A percentile compares a stretch with the other conserved stretches of the same genome.
These are phyloP conservation scores for Mastigias papua DNA, from an alignment of 30 jellyfish, hydroid and myxozoan genomes.

Conservation along the genomic window DNA sequence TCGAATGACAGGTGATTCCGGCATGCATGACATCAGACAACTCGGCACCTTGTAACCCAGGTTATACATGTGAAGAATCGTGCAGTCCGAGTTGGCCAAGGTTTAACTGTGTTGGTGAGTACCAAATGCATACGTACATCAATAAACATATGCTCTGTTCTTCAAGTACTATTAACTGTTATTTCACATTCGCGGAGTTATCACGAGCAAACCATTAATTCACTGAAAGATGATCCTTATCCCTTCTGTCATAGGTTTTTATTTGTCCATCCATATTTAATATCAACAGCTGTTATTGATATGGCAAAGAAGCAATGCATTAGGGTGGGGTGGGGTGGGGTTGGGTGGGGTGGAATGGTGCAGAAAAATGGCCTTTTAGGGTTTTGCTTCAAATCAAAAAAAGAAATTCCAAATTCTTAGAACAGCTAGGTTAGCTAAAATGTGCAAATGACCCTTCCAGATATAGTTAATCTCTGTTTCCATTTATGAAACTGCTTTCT, in stretches of 20 bases:
- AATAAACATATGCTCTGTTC: too few relatives aligned
- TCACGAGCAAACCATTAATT: too few relatives aligned
- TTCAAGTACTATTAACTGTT: too few relatives aligned
- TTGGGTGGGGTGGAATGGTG: not conserved
- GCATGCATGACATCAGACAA: not conserved
- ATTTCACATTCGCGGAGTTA: too few relatives aligned
- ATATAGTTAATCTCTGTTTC: not conserved
- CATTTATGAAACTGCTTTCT: slow-evolving; percentile 17
- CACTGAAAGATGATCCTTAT: too few relatives aligned
- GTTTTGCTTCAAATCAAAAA: not conserved
- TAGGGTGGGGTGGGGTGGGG: too few relatives aligned
- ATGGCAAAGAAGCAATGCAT: too few relatives aligned
- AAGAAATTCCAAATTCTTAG: not conserved
- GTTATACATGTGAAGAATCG: not conserved
- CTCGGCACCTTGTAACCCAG: not conserved
- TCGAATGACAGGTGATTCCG: not conserved
- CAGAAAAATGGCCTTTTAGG: not conserved
- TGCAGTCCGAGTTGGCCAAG: not conserved
- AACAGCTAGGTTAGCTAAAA: not conserved
- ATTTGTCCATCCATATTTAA: too few relatives aligned
- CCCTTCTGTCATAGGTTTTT: too few relatives aligned
- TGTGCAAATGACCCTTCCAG: slow-evolving; percentile 20
- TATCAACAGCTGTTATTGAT: too few relatives aligned
- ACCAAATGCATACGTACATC: too few relatives aligned
- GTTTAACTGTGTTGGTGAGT: not conserved